Conservation (phyloP, 1,140 invertebrate genomes). For the Platorchestia sp. region DNA sequence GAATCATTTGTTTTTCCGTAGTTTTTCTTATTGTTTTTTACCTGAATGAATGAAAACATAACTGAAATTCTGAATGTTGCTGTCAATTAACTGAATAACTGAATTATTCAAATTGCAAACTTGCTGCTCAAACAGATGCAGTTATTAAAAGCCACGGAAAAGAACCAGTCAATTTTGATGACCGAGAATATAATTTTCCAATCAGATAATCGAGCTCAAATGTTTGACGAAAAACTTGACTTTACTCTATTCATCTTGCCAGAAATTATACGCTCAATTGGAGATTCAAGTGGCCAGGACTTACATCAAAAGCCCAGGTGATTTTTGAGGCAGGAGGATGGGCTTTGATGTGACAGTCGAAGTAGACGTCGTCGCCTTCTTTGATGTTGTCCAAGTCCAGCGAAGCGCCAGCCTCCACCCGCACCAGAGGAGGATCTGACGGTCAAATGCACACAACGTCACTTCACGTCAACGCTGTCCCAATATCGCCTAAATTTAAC, state of each 20-base stretch:
- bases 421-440: slow-evolving; percentile 72
- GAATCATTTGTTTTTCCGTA: too few species aligned
- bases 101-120: too few species aligned
- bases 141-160: neutral
- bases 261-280: neutral
- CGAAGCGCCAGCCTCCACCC: slow-evolving; percentile 71
- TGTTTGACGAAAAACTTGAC: neutral
- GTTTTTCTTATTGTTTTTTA: neutral
- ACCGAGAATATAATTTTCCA: neutral
- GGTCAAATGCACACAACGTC: neutral
- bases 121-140: neutral
- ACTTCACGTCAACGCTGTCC: too few species aligned
- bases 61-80: too few species aligned
- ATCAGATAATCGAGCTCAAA: neutral
- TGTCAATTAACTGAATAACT: too few species aligned
- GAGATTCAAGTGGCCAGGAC: slow-evolving; percentile 45
- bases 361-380: slow-evolving; percentile 75
- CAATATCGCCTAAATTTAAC: too few species aligned
- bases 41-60: neutral
- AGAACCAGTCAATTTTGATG: neutral
- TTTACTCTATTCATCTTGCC: neutral
- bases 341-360: slow-evolving; percentile 71
- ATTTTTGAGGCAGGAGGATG: slow-evolving; percentile 63
- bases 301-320: slow-evolving; percentile 66
- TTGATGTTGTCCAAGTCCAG: slow-evolving; percentile 72